phyloP scores from a whole-genome alignment of 2,797 vertebrate genomes.

The Acrossocheilus wenchowensis region DNA sequence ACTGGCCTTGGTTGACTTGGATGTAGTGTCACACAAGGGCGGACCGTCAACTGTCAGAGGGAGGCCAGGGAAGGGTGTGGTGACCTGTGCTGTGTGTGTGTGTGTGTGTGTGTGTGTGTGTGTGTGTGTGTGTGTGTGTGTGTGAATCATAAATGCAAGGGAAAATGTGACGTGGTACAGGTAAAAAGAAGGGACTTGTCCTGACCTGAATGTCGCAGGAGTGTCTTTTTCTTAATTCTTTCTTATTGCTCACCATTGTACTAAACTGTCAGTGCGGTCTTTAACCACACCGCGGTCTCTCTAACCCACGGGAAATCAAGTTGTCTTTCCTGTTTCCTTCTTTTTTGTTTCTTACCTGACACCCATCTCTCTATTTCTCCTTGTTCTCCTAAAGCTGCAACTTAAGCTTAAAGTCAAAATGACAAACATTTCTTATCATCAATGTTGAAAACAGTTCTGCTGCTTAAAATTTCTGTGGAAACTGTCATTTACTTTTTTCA shows the following conservation, averaged over 20 bases:
- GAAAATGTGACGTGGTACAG: conserved; percentile 1
- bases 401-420: neutral
- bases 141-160: conserved; percentile 19
- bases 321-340: neutral
- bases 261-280: neutral
- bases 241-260: neutral
- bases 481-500: neutral
- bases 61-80: conserved; percentile 43
- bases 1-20: conserved; percentile 34
- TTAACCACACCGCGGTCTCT: neutral
- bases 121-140: neutral
- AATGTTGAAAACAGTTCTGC: neutral
- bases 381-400: neutral
- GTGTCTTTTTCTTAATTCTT: conserved; percentile 33
- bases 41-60: neutral
- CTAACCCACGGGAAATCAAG: neutral
- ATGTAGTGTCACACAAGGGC: conserved; percentile 27
- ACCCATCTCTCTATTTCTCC: neutral
- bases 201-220: conserved; percentile 44
- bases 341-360: neutral
- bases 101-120: neutral
- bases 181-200: conserved; percentile 30
- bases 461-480: neutral
- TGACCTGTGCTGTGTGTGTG: neutral
- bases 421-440: neutral